Percentiles rank a stretch among this genome's conserved stretches.
Conservation (phyloP, 2,888 invertebrate species). For the Vannuccia rotundouncinata region DNA sequence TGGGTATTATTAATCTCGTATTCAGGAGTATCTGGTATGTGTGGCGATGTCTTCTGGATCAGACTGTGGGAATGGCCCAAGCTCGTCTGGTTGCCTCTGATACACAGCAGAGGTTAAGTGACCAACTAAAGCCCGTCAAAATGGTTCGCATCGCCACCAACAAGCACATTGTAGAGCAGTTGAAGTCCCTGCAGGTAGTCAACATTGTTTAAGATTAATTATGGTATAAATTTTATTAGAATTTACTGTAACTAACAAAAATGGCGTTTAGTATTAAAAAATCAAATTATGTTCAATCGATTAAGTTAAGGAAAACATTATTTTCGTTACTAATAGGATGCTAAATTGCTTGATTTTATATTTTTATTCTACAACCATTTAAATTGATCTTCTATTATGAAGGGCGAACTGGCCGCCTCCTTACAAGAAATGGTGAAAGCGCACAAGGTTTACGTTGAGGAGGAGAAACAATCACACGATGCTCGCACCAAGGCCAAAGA, state of each 20-base stretch:
- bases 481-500: conserved; percentile 87
- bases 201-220: too few relatives aligned
- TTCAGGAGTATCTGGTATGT: conserved; percentile 6
- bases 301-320: too few relatives aligned
- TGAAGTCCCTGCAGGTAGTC: conserved; percentile 18
- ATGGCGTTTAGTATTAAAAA: too few relatives aligned
- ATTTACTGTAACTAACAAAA: too few relatives aligned
- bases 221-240: too few relatives aligned
- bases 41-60: conserved; percentile 21
- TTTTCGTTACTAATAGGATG: too few relatives aligned
- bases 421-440: conserved; percentile 81
- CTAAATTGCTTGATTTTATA: too few relatives aligned
- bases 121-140: conserved; percentile 18
- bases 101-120: conserved; percentile 12
- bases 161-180: conserved; percentile 27
- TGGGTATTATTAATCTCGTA: neutral
- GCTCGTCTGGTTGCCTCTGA: conserved; percentile 21
- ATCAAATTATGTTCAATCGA: too few relatives aligned
- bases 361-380: too few relatives aligned
- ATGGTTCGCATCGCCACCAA: conserved; percentile 27
- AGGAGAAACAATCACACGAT: conserved; percentile 89
- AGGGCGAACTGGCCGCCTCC: neutral
- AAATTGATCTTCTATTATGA: too few relatives aligned
- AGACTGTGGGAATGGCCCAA: neutral
- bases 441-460: conserved; percentile 87